Evolutionary conservation across 2,888 invertebrate species (phyloP).

Genomic region (Hyles lineata): DNA sequence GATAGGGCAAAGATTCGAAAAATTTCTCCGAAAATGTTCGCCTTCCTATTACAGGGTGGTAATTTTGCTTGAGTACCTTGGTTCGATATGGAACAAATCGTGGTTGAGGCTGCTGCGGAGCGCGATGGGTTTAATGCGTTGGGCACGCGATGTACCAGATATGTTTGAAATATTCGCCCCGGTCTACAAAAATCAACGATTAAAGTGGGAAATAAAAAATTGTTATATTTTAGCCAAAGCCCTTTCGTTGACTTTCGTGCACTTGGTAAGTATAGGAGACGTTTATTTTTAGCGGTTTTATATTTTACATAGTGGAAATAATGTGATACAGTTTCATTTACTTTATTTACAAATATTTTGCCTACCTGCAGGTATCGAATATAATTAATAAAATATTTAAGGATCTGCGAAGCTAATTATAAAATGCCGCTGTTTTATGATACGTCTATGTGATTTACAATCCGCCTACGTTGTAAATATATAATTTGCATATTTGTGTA

Average conservation of each 20-base stretch:
- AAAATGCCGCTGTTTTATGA: slow-evolving; percentile 4
- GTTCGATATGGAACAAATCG: slow-evolving; percentile 79
- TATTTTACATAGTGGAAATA: neutral
- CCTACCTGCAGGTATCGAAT: neutral
- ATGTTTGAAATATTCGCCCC: neutral
- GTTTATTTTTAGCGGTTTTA: neutral
- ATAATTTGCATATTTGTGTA: slow-evolving; percentile 1
- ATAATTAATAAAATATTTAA: neutral
- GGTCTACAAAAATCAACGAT: neutral
- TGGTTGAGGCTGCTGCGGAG: slow-evolving; percentile 52
- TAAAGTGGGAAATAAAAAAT: neutral
- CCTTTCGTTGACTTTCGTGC: neutral
- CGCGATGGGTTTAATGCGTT: neutral
- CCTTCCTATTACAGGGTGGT: slow-evolving; percentile 77
- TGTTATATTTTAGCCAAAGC: neutral
- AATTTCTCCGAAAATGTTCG: slow-evolving; percentile 81
- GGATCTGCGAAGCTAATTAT: slow-evolving; percentile 41
- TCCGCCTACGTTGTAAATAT: slow-evolving; percentile 1
- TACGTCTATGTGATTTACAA: neutral
- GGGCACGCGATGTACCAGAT: neutral
- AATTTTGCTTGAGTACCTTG: slow-evolving; percentile 79
- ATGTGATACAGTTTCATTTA: neutral
- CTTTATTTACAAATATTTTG: neutral
- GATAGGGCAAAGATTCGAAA: slow-evolving; percentile 76
- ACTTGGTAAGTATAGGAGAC: neutral